These are phyloP conservation scores for Lycaon pictus DNA, from an alignment of 2,113 vertebrate genomes.

Conservation along the genomic window DNA sequence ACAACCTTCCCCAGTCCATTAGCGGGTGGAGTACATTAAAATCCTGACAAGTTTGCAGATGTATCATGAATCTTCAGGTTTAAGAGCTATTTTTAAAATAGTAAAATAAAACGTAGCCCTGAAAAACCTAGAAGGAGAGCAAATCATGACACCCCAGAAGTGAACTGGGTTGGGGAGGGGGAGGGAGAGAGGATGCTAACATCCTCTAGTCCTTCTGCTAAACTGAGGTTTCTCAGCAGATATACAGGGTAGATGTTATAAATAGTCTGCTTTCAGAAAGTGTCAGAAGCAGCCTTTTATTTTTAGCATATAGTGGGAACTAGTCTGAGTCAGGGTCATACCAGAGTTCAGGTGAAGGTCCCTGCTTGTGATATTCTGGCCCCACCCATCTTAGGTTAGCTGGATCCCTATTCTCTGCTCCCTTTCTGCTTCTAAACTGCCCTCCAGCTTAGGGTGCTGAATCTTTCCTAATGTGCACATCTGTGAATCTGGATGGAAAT, in stretches of 20 bases:
- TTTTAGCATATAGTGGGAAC: not conserved
- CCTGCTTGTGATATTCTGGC: fast-evolving
- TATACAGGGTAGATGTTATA: not conserved
- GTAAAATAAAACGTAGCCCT: not conserved
- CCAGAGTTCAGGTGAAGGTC: not conserved
- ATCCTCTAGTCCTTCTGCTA: not conserved
- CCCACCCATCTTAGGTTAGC: not conserved
- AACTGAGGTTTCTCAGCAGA: not conserved
- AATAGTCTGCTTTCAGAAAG: not conserved
- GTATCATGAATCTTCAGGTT: not conserved
- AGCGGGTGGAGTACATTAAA: not conserved
- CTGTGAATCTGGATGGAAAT: not conserved
- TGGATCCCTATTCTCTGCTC: not conserved
- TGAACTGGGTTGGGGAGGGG: not conserved
- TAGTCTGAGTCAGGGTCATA: not conserved
- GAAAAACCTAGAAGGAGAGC: slow-evolving; percentile 10
- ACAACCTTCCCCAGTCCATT: not conserved
- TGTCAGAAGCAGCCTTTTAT: no score
- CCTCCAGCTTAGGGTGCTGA: not conserved
- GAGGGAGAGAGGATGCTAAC: not conserved
- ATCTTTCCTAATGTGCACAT: not conserved
- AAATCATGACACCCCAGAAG: not conserved
- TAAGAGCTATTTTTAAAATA: slow-evolving; percentile 50
- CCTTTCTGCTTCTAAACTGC: not conserved
- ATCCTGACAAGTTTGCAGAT: not conserved